Conservation (phyloP, 2,888 invertebrate species). For the Stramonita haemastoma region DNA sequence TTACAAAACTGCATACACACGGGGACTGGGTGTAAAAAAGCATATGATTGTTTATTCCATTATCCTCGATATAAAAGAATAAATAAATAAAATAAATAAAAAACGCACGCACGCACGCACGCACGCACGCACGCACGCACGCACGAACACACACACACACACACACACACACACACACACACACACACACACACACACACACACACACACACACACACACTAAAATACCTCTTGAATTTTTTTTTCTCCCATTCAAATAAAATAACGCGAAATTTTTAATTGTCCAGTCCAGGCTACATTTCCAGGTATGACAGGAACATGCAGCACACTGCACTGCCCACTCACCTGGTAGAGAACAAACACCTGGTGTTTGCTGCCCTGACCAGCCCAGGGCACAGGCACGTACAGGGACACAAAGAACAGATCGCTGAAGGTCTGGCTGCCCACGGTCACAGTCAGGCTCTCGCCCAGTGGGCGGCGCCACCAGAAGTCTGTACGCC, state of each 20-base stretch:
- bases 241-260: too few species aligned
- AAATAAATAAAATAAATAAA: too few species aligned
- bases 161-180: too few species aligned
- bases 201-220: too few species aligned
- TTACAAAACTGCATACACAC: too few species aligned
- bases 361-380: conserved; percentile 1
- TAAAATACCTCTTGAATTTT: too few species aligned
- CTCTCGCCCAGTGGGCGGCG: conserved; percentile 6
- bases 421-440: neutral
- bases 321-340: neutral
- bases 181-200: too few species aligned
- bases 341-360: conserved; percentile 27
- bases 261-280: too few species aligned
- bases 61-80: too few species aligned
- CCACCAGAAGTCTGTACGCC: conserved; percentile 18
- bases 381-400: conserved; percentile 13
- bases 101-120: neutral
- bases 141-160: neutral
- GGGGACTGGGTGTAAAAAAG: too few species aligned
- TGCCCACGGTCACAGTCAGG: neutral
- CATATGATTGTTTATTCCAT: too few species aligned
- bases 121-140: neutral
- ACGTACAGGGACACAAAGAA: neutral
- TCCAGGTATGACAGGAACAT: neutral
- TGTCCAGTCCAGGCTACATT: neutral